phyloP scores from a whole-genome alignment of 2,113 vertebrate species.

The Phylloscopus trochiloides region DNA sequence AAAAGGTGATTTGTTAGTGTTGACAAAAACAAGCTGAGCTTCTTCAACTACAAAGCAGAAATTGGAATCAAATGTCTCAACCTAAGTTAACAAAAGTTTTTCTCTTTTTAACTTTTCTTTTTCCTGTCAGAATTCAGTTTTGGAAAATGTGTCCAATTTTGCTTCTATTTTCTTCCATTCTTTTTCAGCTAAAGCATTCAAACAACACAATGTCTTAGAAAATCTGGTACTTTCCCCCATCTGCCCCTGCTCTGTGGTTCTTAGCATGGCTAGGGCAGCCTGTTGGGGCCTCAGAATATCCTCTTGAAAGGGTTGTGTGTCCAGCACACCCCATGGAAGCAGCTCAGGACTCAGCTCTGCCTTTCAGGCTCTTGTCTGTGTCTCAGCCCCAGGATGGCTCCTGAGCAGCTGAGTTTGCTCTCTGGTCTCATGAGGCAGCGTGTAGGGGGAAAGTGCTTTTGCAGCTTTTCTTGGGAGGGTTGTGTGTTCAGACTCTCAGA shows the following conservation, averaged over 20 bases:
- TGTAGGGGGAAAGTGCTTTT: not conserved
- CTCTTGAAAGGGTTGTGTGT: not conserved
- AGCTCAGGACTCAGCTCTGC: rapidly evolving
- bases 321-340: not conserved
- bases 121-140: not conserved
- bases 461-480: not conserved
- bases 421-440: rapidly evolving
- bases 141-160: not conserved
- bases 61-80: not conserved
- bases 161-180: not conserved
- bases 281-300: not conserved
- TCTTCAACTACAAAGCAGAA: not conserved
- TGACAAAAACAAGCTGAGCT: not conserved
- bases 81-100: not conserved
- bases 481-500: not conserved
- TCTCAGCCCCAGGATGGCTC: not conserved
- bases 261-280: rapidly evolving
- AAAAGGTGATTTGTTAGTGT: not conserved
- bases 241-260: not conserved
- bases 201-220: not conserved
- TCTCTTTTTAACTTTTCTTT: not conserved
- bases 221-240: not conserved
- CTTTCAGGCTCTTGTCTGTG: not conserved
- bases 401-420: not conserved
- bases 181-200: not conserved